A percentile compares a stretch with the other conserved stretches of the same genome.
Evolutionary conservation across 2,888 invertebrate species (phyloP).

Genomic region (Agrotis segetum): DNA sequence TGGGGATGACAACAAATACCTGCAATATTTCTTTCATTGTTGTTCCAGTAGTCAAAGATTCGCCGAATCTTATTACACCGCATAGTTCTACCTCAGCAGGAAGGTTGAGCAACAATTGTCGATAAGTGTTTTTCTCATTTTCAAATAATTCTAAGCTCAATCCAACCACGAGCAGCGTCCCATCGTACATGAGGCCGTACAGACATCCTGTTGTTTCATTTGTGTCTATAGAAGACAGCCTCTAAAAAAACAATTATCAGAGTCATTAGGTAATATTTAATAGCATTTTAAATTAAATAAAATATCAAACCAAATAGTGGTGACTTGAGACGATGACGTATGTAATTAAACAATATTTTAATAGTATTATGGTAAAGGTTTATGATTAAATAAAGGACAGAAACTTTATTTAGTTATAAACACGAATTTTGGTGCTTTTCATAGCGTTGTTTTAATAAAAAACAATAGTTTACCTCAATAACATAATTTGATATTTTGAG

Average conservation of each 20-base stretch:
- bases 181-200: slow-evolving; percentile 94
- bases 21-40: slow-evolving; percentile 92
- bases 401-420: background rate
- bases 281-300: background rate
- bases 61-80: slow-evolving; percentile 93
- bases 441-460: slow-evolving; percentile 53
- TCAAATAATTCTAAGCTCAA: slow-evolving; percentile 93
- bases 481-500: slow-evolving; percentile 94
- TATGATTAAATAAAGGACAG: slow-evolving; percentile 12
- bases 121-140: slow-evolving; percentile 88
- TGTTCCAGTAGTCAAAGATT: slow-evolving; percentile 91
- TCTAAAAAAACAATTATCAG: slow-evolving; percentile 83
- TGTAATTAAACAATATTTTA: slow-evolving; percentile 63
- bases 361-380: background rate
- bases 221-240: slow-evolving; percentile 92
- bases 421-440: background rate
- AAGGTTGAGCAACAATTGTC: slow-evolving; percentile 91
- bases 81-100: slow-evolving; percentile 95
- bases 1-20: slow-evolving; percentile 69
- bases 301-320: slow-evolving; percentile 29
- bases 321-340: slow-evolving; percentile 76
- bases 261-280: slow-evolving; percentile 9
- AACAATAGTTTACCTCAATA: slow-evolving; percentile 91
- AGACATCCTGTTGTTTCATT: slow-evolving; percentile 93
- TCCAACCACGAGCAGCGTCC: slow-evolving; percentile 93